Evolutionary conservation across 2,888 invertebrate species (phyloP).

Genomic region (Dynastes maya): DNA sequence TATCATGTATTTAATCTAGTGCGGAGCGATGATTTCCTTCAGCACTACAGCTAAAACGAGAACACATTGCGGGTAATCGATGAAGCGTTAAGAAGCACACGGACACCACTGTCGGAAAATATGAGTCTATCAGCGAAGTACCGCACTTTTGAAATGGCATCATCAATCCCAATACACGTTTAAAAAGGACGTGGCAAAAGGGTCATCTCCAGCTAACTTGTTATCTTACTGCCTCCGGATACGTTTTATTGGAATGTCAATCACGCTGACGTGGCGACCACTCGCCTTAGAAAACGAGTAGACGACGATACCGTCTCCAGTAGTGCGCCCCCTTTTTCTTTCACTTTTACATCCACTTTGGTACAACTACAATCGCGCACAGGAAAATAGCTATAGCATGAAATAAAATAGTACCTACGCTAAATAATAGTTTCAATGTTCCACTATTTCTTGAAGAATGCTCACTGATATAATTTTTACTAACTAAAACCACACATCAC

Average conservation of each 20-base stretch:
- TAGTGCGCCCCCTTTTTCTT: slow-evolving; percentile 4
- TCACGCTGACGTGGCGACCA: slow-evolving; percentile 58
- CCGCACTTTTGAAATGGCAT: slow-evolving; percentile 57
- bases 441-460: no score
- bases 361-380: background rate
- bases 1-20: background rate
- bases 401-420: no score
- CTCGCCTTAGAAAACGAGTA: slow-evolving; percentile 52
- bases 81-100: slow-evolving; percentile 23
- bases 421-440: no score
- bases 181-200: slow-evolving; percentile 59
- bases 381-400: no score
- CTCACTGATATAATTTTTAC: no score
- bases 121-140: slow-evolving; percentile 57
- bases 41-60: background rate
- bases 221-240: slow-evolving; percentile 63
- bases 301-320: slow-evolving; percentile 28
- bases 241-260: slow-evolving; percentile 63
- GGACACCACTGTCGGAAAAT: slow-evolving; percentile 51
- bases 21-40: background rate
- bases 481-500: no score
- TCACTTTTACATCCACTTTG: background rate
- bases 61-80: slow-evolving; percentile 12
- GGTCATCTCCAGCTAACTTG: slow-evolving; percentile 60
- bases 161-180: slow-evolving; percentile 60